Conservation (phyloP, 2,113 vertebrate genomes). For the Glaucomys volans region DNA sequence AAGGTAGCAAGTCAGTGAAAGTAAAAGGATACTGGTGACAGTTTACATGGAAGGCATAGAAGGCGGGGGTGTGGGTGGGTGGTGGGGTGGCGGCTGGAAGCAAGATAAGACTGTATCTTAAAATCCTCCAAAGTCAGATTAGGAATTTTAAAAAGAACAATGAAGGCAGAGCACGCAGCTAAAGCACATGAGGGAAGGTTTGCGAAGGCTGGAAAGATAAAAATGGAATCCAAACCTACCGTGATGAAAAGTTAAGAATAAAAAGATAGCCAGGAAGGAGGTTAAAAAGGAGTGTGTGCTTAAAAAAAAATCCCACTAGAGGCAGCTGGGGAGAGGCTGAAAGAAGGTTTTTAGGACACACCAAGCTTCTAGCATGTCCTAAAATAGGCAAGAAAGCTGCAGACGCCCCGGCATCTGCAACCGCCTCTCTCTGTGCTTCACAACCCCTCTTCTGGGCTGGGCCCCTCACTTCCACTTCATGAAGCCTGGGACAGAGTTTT, state of each 20-base stretch:
- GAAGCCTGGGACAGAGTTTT: constrained; percentile 10
- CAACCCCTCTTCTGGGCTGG: rapidly evolving
- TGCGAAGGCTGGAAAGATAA: constrained; percentile 25
- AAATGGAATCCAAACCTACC: background rate
- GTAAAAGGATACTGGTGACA: background rate
- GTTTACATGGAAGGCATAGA: background rate
- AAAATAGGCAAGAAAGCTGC: constrained; percentile 45
- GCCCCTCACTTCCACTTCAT: background rate
- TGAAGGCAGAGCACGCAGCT: background rate
- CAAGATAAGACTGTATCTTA: background rate
- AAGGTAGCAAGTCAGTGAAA: background rate
- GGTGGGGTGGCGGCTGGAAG: too few relatives aligned
- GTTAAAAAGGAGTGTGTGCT: background rate
- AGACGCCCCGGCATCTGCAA: background rate
- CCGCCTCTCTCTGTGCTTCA: background rate
- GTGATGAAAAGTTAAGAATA: background rate
- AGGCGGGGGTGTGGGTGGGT: too few relatives aligned
- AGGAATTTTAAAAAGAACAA: background rate
- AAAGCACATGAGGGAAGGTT: background rate
- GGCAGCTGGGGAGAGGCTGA: background rate
- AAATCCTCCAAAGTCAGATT: background rate
- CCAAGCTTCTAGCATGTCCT: background rate
- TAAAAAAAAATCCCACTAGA: background rate
- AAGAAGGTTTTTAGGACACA: constrained; percentile 67
- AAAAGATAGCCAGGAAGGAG: background rate